Evolutionary conservation across 2,888 invertebrate genomes (phyloP).

Genomic region (Orthonevra nobilis): DNA sequence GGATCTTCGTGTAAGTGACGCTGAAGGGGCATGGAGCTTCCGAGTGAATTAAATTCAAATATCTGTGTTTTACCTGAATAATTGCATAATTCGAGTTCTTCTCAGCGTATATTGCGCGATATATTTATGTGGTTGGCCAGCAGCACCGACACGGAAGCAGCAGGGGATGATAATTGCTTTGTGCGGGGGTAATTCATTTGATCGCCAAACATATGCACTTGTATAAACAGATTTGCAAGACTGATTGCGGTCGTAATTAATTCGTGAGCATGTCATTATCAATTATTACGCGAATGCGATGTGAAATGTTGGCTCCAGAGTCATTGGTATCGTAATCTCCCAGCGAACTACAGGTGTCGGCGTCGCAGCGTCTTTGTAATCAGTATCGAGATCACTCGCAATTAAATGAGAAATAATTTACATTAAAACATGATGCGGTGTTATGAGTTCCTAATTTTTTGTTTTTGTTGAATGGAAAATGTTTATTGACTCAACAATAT

Average conservation of each 20-base stretch:
- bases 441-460: not conserved
- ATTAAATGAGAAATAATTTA: conserved; percentile 13
- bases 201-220: no score
- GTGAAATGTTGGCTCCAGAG: conserved; percentile 7
- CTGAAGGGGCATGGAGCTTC: no score
- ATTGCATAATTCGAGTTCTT: conserved; percentile 7
- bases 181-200: conserved; percentile 1
- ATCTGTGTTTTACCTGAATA: not conserved
- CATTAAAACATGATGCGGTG: conserved; percentile 10
- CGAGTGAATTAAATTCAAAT: not conserved
- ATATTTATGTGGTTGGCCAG: conserved; percentile 6
- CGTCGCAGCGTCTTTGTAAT: not conserved
- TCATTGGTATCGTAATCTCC: no score
- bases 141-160: not conserved
- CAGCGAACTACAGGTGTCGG: no score
- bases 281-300: conserved; percentile 13
- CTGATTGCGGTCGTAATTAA: conserved; percentile 35
- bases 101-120: no score
- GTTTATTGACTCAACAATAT: conserved; percentile 48
- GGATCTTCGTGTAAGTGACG: no score
- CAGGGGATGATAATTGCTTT: conserved; percentile 5
- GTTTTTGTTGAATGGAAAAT: no score
- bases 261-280: conserved; percentile 37
- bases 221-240: conserved; percentile 10
- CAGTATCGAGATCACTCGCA: conserved; percentile 11